phyloP scores from a whole-genome alignment of 2,797 vertebrate species.

The Fundulus diaphanus region DNA sequence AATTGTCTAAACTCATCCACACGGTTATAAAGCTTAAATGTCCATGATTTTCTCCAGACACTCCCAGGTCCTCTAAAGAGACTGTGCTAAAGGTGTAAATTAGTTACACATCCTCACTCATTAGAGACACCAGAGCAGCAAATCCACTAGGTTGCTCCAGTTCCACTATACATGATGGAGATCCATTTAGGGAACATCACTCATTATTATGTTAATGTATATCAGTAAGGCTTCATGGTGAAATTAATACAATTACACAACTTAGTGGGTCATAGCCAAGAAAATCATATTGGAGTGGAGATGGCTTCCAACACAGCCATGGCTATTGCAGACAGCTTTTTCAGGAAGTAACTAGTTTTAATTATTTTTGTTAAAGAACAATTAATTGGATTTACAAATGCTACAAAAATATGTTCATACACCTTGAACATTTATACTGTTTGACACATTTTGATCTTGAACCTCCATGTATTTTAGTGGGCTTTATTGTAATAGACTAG shows the following conservation, averaged over 20 bases:
- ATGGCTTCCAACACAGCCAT: constrained; percentile 8
- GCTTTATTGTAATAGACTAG: not conserved
- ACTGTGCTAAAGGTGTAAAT: constrained; percentile 73
- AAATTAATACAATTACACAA: constrained; percentile 70
- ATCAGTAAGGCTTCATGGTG: constrained; percentile 70
- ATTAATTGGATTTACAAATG: not conserved
- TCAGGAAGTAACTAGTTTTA: not conserved
- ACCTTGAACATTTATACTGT: not conserved
- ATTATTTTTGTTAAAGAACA: not conserved
- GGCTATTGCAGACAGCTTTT: not conserved
- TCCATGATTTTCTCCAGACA: constrained; percentile 45
- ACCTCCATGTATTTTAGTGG: not conserved
- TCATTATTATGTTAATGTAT: constrained; percentile 78
- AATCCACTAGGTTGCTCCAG: constrained; percentile 61
- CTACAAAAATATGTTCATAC: not conserved
- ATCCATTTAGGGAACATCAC: constrained; percentile 69
- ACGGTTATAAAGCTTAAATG: constrained; percentile 25
- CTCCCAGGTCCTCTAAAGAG: constrained; percentile 59
- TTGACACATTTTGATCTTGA: not conserved
- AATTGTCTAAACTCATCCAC: constrained; percentile 16
- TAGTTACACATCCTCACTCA: constrained; percentile 66
- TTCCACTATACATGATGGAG: constrained; percentile 62
- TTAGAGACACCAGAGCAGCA: constrained; percentile 55
- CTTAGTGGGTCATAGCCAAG: constrained; percentile 50
- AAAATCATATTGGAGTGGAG: constrained; percentile 17